Base-by-base conservation (phyloP, 2,113 vertebrate genomes). In the mouse (Mus musculus) region DNA sequence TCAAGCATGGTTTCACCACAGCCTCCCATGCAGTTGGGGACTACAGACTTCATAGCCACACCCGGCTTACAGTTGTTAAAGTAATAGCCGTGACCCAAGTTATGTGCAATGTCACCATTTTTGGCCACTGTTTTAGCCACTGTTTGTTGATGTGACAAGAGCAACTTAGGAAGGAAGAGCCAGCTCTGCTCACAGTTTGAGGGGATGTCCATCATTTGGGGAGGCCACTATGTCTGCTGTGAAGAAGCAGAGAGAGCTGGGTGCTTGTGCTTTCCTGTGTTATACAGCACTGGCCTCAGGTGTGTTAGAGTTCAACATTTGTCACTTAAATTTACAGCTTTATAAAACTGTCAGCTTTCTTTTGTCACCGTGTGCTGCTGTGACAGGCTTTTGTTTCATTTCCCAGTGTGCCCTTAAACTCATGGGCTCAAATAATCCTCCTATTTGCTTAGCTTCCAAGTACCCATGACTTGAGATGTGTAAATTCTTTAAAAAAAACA, bases 211-310 rank as follows among this genome's bases (percentile, higher is more conserved):
- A 49, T 10, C 30, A 22, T 52, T 49, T 22, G 30, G 19, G 30
- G 42, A 22, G 22, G 42, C 12, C 14, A 8, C 3, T 67, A 42
- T 46, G 19, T 49, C 22, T 85, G 5, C 65, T 69, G 63, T 69
- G 42, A 87, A 7, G 19, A 49, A 49, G 42, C 42, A 67, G 26
- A 67, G 61, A 46, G 22, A 46, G 39, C 14, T 65, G 39, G n/a
- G 28, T 63, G n/a, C 59, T 61, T 19, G 81, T 4, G 24, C 26
- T 46, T n/a, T 85, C 16, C 36, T 80, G 84, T 87, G 49, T 63
- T 81, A 73, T 36, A 63, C 4, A 59, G 1, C 75, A n/a, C n/a
- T 96, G 80, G 91, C 95, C 88, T 89, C 56, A 92, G 59, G 59
- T 78, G 4, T 82, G 36, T 87, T 93, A n/a, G 56, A 84, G 63